Evolutionary conservation across 2,113 vertebrate species (phyloP).

Genomic region (Hippocampus guttulatus): DNA sequence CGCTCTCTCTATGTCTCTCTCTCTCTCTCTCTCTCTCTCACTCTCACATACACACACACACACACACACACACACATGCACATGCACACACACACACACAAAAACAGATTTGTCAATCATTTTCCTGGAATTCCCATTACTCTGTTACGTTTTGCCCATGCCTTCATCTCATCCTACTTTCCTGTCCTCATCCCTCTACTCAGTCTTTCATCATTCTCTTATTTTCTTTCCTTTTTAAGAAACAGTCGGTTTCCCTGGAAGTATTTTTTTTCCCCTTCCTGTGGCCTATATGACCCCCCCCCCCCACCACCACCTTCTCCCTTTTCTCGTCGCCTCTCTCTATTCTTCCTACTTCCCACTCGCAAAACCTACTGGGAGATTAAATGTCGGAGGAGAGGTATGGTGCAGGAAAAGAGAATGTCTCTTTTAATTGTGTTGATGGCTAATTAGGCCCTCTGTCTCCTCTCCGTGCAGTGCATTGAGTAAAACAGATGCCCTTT

Average conservation of each 20-base stretch:
- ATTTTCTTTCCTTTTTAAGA: constrained; percentile 58
- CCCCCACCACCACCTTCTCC: background rate
- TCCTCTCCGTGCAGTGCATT: constrained; percentile 27
- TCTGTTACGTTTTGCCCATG: constrained; percentile 23
- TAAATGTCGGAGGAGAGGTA: constrained; percentile 45
- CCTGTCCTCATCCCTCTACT: constrained; percentile 20
- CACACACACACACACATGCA: constrained; percentile 26
- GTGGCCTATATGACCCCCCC: constrained; percentile 13
- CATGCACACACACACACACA: constrained; percentile 10
- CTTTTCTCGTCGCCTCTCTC: constrained; percentile 22
- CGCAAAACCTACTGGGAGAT: constrained; percentile 43
- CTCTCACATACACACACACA: constrained; percentile 8
- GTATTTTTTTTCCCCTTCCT: constrained; percentile 37
- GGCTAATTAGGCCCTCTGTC: constrained; percentile 45
- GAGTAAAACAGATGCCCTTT: constrained; percentile 42
- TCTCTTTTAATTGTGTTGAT: constrained; percentile 56
- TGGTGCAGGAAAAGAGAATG: constrained; percentile 23
- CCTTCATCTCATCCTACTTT: constrained; percentile 21
- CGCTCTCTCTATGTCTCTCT: background rate
- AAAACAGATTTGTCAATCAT: constrained; percentile 32
- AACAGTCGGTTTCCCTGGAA: constrained; percentile 50
- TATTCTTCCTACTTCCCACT: constrained; percentile 39
- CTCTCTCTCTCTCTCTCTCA: background rate
- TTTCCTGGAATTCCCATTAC: constrained; percentile 45
- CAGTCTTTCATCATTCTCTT: constrained; percentile 56